These are phyloP conservation scores for Saturnia japonica DNA, from an alignment of 2,888 invertebrate species.

Conservation along the genomic window DNA sequence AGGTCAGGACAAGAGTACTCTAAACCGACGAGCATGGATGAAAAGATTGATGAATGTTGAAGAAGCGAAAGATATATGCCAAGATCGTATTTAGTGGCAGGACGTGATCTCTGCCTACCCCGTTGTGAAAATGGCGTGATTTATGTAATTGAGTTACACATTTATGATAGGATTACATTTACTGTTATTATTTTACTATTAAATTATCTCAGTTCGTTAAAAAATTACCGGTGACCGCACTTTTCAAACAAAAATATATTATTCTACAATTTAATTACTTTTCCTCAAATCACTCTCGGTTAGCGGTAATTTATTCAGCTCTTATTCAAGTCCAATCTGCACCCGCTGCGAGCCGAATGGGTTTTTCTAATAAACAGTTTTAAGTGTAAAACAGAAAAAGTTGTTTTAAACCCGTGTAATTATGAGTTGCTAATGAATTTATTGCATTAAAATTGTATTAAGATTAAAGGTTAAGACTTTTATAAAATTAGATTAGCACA, in stretches of 20 bases:
- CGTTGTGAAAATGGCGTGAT: too few species aligned
- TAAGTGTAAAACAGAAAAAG: background rate
- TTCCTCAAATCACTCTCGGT: background rate
- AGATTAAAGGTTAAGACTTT: background rate
- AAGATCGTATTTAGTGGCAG: too few species aligned
- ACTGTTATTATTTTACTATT: slow-evolving; percentile 5
- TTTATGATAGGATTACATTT: background rate
- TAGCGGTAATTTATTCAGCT: background rate
- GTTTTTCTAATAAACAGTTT: slow-evolving; percentile 8
- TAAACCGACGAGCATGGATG: too few species aligned
- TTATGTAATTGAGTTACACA: background rate
- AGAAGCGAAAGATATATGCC: too few species aligned
- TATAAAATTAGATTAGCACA: background rate
- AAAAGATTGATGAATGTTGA: too few species aligned
- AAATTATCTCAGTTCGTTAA: slow-evolving; percentile 7
- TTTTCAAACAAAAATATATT: background rate
- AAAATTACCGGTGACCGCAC: background rate
- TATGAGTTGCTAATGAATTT: background rate
- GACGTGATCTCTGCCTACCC: too few species aligned
- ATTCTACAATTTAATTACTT: slow-evolving; percentile 6
- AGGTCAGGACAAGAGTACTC: too few species aligned
- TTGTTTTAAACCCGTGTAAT: background rate
- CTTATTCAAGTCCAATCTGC: slow-evolving; percentile 20
- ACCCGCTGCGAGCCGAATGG: slow-evolving; percentile 20
- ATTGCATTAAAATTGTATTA: background rate